A percentile compares a stretch with the other conserved stretches of the same genome.
Evolutionary conservation across 2,113 vertebrate genomes (phyloP).

Genomic region (Calidris pugnax): DNA sequence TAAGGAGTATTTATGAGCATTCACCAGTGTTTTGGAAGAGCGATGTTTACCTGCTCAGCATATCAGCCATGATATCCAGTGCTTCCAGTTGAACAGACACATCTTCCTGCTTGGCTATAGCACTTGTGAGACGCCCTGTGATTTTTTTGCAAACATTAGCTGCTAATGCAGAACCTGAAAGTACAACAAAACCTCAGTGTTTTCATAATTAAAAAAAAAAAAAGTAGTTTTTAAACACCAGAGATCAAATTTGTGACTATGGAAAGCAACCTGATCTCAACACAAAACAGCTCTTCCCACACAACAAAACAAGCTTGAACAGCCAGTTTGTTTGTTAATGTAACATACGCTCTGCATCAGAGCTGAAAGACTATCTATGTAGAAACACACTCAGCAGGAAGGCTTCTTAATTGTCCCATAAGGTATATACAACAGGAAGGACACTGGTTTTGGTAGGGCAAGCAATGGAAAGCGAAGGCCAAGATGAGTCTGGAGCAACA

Average conservation of each 20-base stretch:
- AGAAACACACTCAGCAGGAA: neutral
- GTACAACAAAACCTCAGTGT: neutral
- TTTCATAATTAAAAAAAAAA: neutral
- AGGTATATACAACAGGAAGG: neutral
- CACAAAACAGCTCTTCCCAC: neutral
- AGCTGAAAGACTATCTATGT: neutral
- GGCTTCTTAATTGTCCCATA: neutral
- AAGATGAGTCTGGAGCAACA: neutral
- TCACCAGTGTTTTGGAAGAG: neutral
- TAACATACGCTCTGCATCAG: neutral
- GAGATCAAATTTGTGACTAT: neutral
- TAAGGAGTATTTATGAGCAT: neutral
- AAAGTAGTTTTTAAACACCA: neutral
- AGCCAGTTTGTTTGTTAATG: neutral
- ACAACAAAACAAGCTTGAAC: neutral
- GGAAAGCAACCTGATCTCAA: neutral
- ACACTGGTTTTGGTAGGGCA: neutral
- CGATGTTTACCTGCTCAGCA: constrained; percentile 91
- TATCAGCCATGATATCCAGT: constrained; percentile 98
- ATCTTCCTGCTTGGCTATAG: constrained; percentile 98
- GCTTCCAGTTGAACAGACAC: constrained; percentile 98
- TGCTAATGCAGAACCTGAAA: constrained; percentile 91
- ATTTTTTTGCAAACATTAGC: constrained; percentile 99
- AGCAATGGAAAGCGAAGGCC: neutral
- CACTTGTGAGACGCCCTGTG: constrained; percentile 95